These are phyloP conservation scores for Synergus laeviventris DNA, from an alignment of 2,888 invertebrate species.

Conservation along the genomic window DNA sequence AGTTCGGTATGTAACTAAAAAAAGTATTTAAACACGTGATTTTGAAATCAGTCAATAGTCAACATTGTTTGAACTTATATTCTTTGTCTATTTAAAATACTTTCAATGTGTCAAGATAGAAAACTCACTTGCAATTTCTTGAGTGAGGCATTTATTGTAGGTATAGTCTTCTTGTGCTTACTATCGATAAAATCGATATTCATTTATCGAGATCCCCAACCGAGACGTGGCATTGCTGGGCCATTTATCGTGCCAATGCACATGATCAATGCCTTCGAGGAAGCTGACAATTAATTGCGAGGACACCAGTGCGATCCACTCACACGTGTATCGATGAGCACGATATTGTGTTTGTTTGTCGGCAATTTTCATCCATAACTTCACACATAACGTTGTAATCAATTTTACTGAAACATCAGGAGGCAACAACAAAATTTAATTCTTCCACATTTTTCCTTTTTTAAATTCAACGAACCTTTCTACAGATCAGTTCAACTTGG, in stretches of 20 bases:
- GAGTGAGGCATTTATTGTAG: slow-evolving; percentile 20
- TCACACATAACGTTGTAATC: slow-evolving; percentile 18
- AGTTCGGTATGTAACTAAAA: slow-evolving; percentile 75
- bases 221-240: slow-evolving; percentile 58
- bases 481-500: background rate
- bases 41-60: too few relatives aligned
- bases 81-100: too few relatives aligned
- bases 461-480: background rate
- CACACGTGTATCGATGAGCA: background rate
- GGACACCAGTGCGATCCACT: slow-evolving; percentile 53
- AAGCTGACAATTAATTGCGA: slow-evolving; percentile 67
- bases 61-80: too few relatives aligned
- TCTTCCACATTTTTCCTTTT: background rate
- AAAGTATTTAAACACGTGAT: too few relatives aligned
- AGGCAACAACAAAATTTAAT: background rate
- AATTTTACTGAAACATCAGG: background rate
- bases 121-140: background rate
- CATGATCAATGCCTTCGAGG: slow-evolving; percentile 68
- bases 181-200: slow-evolving; percentile 61
- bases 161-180: background rate
- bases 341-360: slow-evolving; percentile 32
- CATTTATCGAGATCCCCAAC: slow-evolving; percentile 64
- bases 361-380: slow-evolving; percentile 34
- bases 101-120: too few relatives aligned
- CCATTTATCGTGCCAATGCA: slow-evolving; percentile 62